phyloP scores from a whole-genome alignment of 2,888 invertebrate species.

The Eudemis profundana region DNA sequence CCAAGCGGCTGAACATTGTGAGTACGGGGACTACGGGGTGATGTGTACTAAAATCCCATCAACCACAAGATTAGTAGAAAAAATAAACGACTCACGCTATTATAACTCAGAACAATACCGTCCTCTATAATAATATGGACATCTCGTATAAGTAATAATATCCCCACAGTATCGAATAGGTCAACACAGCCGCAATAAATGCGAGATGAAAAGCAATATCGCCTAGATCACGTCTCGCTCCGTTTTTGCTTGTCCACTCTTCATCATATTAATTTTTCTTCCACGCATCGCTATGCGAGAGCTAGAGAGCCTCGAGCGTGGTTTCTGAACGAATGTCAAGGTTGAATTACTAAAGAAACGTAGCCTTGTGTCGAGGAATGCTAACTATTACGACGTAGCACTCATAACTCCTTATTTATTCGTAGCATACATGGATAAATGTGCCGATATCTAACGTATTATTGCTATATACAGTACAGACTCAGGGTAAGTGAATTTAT shows the following conservation, averaged over 20 bases:
- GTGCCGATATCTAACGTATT: too few species aligned
- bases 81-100: constrained; percentile 4
- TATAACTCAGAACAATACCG: constrained; percentile 18
- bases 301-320: constrained; percentile 8
- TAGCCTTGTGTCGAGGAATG: background rate
- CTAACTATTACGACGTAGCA: too few species aligned
- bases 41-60: too few species aligned
- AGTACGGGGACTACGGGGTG: too few species aligned
- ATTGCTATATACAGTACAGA: too few species aligned
- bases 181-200: constrained; percentile 47
- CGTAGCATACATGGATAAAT: too few species aligned
- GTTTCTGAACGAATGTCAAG: constrained; percentile 17
- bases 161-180: constrained; percentile 17
- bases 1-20: too few species aligned
- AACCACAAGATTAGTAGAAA: constrained; percentile 7
- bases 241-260: constrained; percentile 52
- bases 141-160: constrained; percentile 8
- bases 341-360: background rate
- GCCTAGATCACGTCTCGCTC: constrained; percentile 58
- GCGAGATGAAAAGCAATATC: constrained; percentile 61
- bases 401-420: too few species aligned
- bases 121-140: background rate
- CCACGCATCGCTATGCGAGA: constrained; percentile 47
- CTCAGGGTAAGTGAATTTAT: too few species aligned
- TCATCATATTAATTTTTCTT: constrained; percentile 59